phyloP scores from a whole-genome alignment of 2,888 invertebrate species.

The Polylopha cassiicola region DNA sequence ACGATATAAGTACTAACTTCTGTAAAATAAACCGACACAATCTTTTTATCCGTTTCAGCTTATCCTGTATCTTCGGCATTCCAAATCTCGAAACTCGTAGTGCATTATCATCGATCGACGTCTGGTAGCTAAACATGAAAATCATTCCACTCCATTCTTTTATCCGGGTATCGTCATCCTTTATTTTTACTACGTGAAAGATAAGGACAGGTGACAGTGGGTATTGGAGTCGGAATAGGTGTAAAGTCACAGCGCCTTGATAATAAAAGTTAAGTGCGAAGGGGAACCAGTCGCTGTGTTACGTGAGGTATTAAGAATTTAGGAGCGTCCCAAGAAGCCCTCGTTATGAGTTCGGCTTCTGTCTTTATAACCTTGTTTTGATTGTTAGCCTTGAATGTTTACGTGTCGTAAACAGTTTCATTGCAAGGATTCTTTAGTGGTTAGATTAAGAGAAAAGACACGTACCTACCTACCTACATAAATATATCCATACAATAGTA shows the following conservation, averaged over 20 bases:
- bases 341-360: slow-evolving; percentile 42
- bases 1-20: no score
- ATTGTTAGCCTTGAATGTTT: slow-evolving; percentile 24
- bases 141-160: slow-evolving; percentile 3
- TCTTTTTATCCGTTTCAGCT: no score
- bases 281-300: slow-evolving; percentile 58
- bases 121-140: slow-evolving; percentile 16
- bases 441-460: no score
- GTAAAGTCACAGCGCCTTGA: slow-evolving; percentile 41
- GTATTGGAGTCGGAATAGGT: slow-evolving; percentile 14
- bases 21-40: no score
- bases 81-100: slow-evolving; percentile 17
- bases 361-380: slow-evolving; percentile 29
- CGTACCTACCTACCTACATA: no score
- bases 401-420: slow-evolving; percentile 25
- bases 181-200: slow-evolving; percentile 4
- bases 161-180: background rate
- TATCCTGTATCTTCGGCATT: slow-evolving; percentile 22
- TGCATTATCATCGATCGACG: slow-evolving; percentile 62
- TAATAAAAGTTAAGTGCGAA: slow-evolving; percentile 72
- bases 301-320: slow-evolving; percentile 77
- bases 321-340: slow-evolving; percentile 48
- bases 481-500: no score
- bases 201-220: background rate
- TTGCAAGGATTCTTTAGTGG: no score